Base-by-base conservation (phyloP, 2,113 vertebrate species). In the Procavia capensis region DNA sequence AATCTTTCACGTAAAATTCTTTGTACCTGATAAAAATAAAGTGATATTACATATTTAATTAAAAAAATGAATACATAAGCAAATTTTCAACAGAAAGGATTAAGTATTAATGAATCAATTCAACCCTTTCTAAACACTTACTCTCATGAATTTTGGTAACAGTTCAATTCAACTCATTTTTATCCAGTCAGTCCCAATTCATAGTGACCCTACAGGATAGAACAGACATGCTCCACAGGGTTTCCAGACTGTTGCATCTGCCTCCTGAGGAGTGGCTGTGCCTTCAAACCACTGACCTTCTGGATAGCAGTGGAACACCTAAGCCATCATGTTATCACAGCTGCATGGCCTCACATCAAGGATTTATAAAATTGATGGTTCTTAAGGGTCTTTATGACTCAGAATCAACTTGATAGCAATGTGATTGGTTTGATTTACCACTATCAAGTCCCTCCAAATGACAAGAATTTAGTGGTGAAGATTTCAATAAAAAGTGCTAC, bases 1-100 rank as follows among this genome's bases (percentile, higher is more conserved):
- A 99, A 98, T 25, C 99, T 98, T 97, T 99, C 98, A 93, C 99
- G 98, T n/a, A 99, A 96, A 68, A 98, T 83, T 94, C 92, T 98
- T 39, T 99, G 99, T 79, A 98, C 98, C 99, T 99, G 47, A 0
- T 0, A 83, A 94, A 87, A 78, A 83, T 88, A 85, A 93, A 75
- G 27, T 3, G 45, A 85, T 45, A 87, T 63, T 82, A 81, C 2
- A 85, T 6, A 76, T 34, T 3, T 13, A 90, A 63, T 74, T n/a
- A n/a, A 1, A 92, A 90, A 97, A 97, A 64, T n/a, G 2, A 85
- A 57, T 66, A 22, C 59, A 43, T 85, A 93, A 54, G 29, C 36
- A 59, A 34, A 91, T 41, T 85, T 83, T 80, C 0, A 88, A 22
- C 34, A 86, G 11, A 63, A 7, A 91, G 36, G 79, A 86, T 66